Percentiles rank a stretch among this genome's conserved stretches.
Conservation (phyloP, 2,797 vertebrate genomes). For the Mionectes olivaceus region DNA sequence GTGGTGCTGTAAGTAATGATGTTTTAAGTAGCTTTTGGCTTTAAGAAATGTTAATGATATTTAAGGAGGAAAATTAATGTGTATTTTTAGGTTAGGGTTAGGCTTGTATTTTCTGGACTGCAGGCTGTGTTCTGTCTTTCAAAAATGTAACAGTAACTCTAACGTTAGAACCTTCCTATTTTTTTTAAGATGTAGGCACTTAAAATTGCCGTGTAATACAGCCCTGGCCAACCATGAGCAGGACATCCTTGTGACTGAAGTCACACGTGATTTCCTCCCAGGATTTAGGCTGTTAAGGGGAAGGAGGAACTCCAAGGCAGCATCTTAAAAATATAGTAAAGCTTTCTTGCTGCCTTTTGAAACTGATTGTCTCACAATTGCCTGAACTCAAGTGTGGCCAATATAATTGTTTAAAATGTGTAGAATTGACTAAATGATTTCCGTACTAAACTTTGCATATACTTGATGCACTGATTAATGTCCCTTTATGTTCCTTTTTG, state of each 20-base stretch:
- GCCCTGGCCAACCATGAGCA: not conserved
- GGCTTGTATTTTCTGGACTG: not conserved
- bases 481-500: not conserved
- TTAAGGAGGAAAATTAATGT: not conserved
- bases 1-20: constrained; percentile 88
- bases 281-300: not conserved
- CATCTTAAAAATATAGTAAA: not conserved
- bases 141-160: not conserved
- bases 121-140: not conserved
- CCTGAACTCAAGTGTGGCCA: not conserved
- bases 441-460: not conserved
- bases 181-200: not conserved
- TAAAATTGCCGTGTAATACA: not conserved
- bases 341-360: not conserved
- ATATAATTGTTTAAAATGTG: not conserved
- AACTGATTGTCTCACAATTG: not conserved
- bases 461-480: not conserved
- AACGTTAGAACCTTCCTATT: not conserved
- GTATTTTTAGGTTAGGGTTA: not conserved
- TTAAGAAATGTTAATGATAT: not conserved
- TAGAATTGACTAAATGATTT: not conserved
- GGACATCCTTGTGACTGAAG: not conserved
- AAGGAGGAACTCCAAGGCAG: not conserved
- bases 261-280: rapidly evolving
- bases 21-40: not conserved